Percentiles rank a stretch among this genome's conserved stretches.
Conservation (phyloP, 2,888 invertebrate species). For the Philereme transversata region DNA sequence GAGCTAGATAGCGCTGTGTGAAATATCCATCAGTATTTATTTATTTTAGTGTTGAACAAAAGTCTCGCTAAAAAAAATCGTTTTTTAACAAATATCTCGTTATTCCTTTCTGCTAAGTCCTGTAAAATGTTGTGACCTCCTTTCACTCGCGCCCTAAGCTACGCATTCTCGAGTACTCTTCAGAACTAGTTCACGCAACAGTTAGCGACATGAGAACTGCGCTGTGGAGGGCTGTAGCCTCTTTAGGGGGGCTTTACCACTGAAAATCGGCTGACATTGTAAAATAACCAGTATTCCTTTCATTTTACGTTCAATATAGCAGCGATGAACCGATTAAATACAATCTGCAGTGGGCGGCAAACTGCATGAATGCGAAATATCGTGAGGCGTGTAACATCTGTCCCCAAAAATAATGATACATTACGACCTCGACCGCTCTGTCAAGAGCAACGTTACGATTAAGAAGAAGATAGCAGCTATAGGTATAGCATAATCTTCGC, state of each 20-base stretch:
- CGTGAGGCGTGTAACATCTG: no score
- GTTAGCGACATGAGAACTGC: constrained; percentile 24
- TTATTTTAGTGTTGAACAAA: no score
- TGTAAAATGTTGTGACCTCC: constrained; percentile 17
- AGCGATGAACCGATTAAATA: no score
- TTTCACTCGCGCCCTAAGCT: constrained; percentile 2
- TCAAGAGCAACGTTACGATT: no score
- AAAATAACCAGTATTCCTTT: neutral
- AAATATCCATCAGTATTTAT: no score
- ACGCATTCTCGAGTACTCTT: constrained; percentile 14
- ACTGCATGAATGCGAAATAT: no score
- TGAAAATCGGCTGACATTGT: neutral
- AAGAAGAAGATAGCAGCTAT: neutral
- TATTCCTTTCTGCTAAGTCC: neutral
- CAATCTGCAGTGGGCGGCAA: no score
- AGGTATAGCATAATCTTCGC: no score
- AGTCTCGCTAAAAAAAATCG: no score
- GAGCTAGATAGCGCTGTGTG: no score
- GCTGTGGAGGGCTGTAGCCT: constrained; percentile 6
- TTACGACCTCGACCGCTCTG: no score
- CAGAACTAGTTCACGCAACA: constrained; percentile 27
- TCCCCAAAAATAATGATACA: no score
- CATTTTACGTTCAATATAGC: neutral
- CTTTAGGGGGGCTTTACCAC: neutral
- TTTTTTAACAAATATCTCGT: neutral